These are phyloP conservation scores for Nesoenas mayeri DNA, from an alignment of 2,113 vertebrate species.

Conservation along the genomic window DNA sequence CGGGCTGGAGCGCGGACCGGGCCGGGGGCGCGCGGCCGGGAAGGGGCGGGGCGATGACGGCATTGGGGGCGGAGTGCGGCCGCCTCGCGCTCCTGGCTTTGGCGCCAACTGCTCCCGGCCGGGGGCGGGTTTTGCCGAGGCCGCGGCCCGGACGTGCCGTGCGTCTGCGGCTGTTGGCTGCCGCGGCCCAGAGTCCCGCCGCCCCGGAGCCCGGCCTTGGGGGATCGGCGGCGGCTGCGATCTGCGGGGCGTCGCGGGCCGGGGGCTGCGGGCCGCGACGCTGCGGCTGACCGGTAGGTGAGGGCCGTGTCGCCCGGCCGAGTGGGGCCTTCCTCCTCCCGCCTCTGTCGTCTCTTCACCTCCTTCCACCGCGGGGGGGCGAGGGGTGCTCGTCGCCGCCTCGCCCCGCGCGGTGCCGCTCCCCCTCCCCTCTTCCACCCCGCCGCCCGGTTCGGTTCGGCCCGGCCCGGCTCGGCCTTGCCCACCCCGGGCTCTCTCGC, in stretches of 20 bases:
- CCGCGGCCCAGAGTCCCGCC: not conserved
- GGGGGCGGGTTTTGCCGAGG: not conserved
- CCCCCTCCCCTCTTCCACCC: not conserved
- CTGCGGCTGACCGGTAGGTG: not conserved
- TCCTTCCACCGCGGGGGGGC: too few species aligned
- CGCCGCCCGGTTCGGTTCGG: not conserved
- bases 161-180: not conserved
- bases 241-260: not conserved
- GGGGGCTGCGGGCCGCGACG: not conserved
- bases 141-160: not conserved
- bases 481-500: too few species aligned
- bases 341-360: not conserved
- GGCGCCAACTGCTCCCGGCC: slow-evolving; percentile 28
- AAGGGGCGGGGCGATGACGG: rapidly evolving
- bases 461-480: not conserved
- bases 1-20: rapidly evolving
- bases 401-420: not conserved
- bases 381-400: too few species aligned
- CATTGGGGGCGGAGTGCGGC: not conserved
- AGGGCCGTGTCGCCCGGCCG: not conserved
- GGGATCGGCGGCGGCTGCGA: not conserved
- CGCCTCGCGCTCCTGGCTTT: not conserved
- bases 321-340: not conserved
- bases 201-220: not conserved
- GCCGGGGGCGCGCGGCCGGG: too few species aligned